These are phyloP conservation scores for Beris chalybata DNA, from an alignment of 2,888 invertebrate species.

Conservation along the genomic window DNA sequence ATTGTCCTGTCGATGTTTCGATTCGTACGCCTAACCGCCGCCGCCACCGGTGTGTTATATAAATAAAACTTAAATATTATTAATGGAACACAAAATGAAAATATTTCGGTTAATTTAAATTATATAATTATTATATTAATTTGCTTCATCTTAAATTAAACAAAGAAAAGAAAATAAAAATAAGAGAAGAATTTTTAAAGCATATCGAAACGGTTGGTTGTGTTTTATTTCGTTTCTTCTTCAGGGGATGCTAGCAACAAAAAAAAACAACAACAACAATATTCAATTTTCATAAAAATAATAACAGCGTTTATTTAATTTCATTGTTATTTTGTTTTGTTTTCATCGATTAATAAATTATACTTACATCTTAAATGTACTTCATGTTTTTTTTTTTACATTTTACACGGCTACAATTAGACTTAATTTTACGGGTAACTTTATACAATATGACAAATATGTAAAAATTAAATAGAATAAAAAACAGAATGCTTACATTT, in stretches of 20 bases:
- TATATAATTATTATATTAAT: slow-evolving; percentile 27
- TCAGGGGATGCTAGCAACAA: no score
- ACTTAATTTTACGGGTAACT: no score
- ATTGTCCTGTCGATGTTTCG: neutral
- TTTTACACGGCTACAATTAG: no score
- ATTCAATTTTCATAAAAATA: no score
- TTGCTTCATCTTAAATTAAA: slow-evolving; percentile 27
- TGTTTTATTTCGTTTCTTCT: neutral
- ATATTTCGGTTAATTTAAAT: slow-evolving; percentile 24
- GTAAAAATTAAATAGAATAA: no score
- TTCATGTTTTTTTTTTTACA: no score
- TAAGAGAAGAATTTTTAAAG: slow-evolving; percentile 25
- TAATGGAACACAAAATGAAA: slow-evolving; percentile 17
- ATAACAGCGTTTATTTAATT: no score
- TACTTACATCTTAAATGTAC: neutral
- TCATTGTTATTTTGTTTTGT: neutral
- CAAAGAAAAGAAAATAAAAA: slow-evolving; percentile 16
- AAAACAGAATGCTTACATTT: no score
- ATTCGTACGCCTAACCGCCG: neutral
- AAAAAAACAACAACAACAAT: no score
- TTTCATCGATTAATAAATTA: neutral
- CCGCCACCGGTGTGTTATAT: slow-evolving; percentile 11
- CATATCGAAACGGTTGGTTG: neutral
- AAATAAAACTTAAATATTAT: slow-evolving; percentile 15
- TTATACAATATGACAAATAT: no score